Evolutionary conservation across 2,888 invertebrate species (phyloP), one percentile per base, ranked within the genome.

Genomic region (Griposia aprilina): DNA sequence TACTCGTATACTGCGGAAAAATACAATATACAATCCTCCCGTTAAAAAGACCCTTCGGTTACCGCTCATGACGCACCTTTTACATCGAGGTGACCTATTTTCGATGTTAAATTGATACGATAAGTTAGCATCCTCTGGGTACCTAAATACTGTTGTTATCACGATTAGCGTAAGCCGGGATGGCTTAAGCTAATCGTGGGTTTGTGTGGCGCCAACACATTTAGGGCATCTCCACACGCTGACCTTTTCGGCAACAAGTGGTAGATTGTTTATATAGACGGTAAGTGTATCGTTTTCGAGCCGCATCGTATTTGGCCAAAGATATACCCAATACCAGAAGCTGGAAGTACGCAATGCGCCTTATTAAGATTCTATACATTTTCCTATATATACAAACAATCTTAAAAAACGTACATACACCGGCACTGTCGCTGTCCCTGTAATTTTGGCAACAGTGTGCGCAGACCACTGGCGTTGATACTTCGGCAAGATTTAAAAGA

Each of bases 241-340:
- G 60, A 57, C 55, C 72, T 59, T 66, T 65, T n/a, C 7, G 20
- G 83, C 83, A 83, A 81, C 80, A 83, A 83, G 80, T 83, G 83
- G 79, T 45, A 36, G 57, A 15, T 83, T 66, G 59, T n/a, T 66
- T 26, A 26, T 26, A 57, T 17, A 23, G 52, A 6, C n/a, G 6
- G 52, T 23, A 52, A 50, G 50, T 57, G n/a, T 80, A 30, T 67
- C n/a, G 11, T 23, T 50, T 74, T 41, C 48, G 8, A 77, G 20
- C 23, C 8, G 48, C 15, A 11, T 68, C 17, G 13, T 76, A 17
- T 76, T 55, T 65, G 23, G 36, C 17, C 48, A 50, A 45, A n/a
- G 3, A 36, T 36, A 17, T 57, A 36, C 20, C 20, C 11, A 45
- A 20, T 17, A 30, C 17, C 30, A 57, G 7, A 15, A 10, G 0